Evolutionary conservation across 2,797 vertebrate genomes (phyloP), one percentile per base, ranked within the genome.

Genomic region (Trematomus bernacchii): DNA sequence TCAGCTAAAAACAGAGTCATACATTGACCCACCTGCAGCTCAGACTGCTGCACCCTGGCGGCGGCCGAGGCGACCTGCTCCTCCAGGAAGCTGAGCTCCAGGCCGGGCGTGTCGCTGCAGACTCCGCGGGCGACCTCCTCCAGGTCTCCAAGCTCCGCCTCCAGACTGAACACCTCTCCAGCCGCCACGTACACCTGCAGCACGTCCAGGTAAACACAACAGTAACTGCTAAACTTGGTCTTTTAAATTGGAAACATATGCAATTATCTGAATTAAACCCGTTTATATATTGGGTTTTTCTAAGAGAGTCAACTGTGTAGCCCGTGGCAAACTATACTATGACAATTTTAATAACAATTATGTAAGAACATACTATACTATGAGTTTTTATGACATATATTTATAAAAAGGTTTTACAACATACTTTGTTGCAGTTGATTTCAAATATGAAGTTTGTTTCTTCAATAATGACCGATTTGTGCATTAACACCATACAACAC

Each of bases 21-120:
- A 27, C 64, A 44, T 13, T 8, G 23, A 61, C 91, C 59, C 76
- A 99, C 98, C 97, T 98, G 97, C 30, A 96, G 94, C 72, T 99
- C 98, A 0, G 98, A 97, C 2, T 98, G 97, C 50, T 98, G 97
- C 66, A 99, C 98, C 77, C 96, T 96, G 14, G 97, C 97, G 0
- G 98, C 97, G 4, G 97, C 97, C 0, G 97, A 96, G 21, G 98
- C 97, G 77, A 99, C 97, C 91, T 98, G 97, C 78, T 99, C 98
- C 88, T 99, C 98, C 87, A 99, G 95, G 18, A 96, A 95, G 0
- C 95, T 95, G 60, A 99, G 94, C 82, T 99, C 96, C 0, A 93
- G 89, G 5, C 98, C 95, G 0, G 94, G 91, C 0, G 97, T 98
- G 55, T 93, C 79, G 0, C 94, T 95, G 90, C 88, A 94, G 90